Conservation (phyloP, 2,113 vertebrate species). For the Lycocorax pyrrhopterus region DNA sequence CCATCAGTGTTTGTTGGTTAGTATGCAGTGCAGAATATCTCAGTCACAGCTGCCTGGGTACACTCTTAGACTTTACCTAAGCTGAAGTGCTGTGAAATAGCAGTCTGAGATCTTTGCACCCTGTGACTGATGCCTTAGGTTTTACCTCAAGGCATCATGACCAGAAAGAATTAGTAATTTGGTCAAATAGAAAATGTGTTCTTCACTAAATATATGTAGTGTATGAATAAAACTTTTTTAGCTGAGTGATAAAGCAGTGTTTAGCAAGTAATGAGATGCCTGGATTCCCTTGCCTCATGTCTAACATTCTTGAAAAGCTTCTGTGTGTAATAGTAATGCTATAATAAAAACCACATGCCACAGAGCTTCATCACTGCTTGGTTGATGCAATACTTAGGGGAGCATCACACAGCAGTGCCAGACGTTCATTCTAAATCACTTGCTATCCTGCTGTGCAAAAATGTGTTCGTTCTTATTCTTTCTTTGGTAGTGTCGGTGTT, state of each 20-base stretch:
- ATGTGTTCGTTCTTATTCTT: background rate
- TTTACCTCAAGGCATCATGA: no score
- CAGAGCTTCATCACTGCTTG: constrained; percentile 44
- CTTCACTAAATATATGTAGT: background rate
- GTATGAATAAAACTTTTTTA: background rate
- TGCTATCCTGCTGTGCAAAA: constrained; percentile 61
- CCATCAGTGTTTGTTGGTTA: constrained; percentile 84
- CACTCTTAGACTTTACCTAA: background rate
- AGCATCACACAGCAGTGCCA: constrained; percentile 2
- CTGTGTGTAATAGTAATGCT: background rate
- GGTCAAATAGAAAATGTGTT: background rate
- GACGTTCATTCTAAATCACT: constrained; percentile 20
- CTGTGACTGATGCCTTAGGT: background rate
- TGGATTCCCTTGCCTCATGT: background rate
- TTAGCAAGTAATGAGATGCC: background rate
- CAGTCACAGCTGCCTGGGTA: background rate
- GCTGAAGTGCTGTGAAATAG: background rate
- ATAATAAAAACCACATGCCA: constrained; percentile 21
- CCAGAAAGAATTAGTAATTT: background rate
- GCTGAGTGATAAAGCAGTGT: background rate
- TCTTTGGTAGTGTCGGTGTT: constrained; percentile 84
- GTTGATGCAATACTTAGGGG: background rate
- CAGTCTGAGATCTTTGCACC: background rate
- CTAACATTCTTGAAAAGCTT: constrained; percentile 51
- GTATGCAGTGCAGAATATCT: constrained; percentile 36